Percentiles rank a stretch among this genome's conserved stretches.
phyloP scores from a whole-genome alignment of 2,888 invertebrate genomes.

The Tetranychus piercei region DNA sequence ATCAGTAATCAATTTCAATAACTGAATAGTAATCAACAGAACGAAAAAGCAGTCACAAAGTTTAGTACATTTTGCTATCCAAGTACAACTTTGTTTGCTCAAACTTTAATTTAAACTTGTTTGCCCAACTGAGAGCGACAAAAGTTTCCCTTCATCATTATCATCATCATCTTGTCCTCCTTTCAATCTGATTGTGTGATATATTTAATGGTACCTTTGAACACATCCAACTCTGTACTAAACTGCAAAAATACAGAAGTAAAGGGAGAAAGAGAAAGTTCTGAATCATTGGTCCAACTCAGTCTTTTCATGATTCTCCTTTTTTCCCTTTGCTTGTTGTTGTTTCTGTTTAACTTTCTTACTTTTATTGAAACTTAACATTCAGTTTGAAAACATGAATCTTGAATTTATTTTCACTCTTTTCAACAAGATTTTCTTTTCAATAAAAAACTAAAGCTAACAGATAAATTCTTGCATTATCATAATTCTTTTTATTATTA shows the following conservation, averaged over 20 bases:
- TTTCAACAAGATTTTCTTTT: too few relatives aligned
- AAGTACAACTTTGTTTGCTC: neutral
- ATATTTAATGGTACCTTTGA: neutral
- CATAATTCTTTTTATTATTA: too few relatives aligned
- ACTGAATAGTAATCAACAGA: neutral
- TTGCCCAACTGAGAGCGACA: neutral
- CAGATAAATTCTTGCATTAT: too few relatives aligned
- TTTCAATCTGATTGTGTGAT: neutral
- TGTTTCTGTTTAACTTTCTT: too few relatives aligned
- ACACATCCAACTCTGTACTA: neutral
- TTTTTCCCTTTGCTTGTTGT: neutral
- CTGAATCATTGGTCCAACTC: neutral
- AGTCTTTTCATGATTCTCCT: neutral
- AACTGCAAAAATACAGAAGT: neutral
- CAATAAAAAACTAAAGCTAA: too few relatives aligned
- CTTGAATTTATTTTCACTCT: neutral
- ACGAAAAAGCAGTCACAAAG: too few relatives aligned
- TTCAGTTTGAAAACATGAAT: neutral
- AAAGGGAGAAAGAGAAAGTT: neutral
- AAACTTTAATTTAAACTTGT: neutral
- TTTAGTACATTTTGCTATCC: too few relatives aligned
- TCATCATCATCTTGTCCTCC: neutral
- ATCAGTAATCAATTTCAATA: neutral
- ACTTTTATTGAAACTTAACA: too few relatives aligned
- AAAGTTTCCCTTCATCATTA: neutral